phyloP scores from a whole-genome alignment of 1,140 invertebrate genomes.

The Meteorus sp. region DNA sequence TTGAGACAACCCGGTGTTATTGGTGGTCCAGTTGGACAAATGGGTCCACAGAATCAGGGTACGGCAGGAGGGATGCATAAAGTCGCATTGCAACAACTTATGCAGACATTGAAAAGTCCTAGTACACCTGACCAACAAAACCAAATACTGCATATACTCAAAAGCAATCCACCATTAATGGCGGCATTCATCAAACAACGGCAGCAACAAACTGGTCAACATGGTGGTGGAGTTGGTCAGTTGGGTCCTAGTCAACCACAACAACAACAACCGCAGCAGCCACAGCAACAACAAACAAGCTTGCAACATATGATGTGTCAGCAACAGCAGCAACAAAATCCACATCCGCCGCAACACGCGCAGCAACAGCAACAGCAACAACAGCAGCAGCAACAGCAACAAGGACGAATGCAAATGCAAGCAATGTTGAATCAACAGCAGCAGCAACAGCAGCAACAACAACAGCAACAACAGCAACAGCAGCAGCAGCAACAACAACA shows the following conservation, averaged over 20 bases:
- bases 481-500: conserved; percentile 47
- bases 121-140: conserved; percentile 90
- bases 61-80: conserved; percentile 63
- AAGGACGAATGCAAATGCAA: conserved; percentile 54
- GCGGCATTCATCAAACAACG: conserved; percentile 94
- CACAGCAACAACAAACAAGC: conserved; percentile 51
- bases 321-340: conserved; percentile 59
- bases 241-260: conserved; percentile 58
- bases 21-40: conserved; percentile 52
- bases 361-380: conserved; percentile 49
- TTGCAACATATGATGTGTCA: conserved; percentile 58
- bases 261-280: conserved; percentile 54
- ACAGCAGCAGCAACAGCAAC: conserved; percentile 46
- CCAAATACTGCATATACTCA: conserved; percentile 90
- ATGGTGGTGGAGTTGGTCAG: conserved; percentile 42
- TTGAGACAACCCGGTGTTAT: conserved; percentile 57
- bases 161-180: conserved; percentile 94
- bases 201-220: conserved; percentile 61
- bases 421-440: conserved; percentile 50
- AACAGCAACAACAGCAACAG: conserved; percentile 56
- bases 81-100: conserved; percentile 84
- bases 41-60: conserved; percentile 43
- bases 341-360: conserved; percentile 54
- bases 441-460: conserved; percentile 53
- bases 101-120: conserved; percentile 86